Conservation (phyloP, 2,888 invertebrate species). For the Caenorhabditis angaria region DNA sequence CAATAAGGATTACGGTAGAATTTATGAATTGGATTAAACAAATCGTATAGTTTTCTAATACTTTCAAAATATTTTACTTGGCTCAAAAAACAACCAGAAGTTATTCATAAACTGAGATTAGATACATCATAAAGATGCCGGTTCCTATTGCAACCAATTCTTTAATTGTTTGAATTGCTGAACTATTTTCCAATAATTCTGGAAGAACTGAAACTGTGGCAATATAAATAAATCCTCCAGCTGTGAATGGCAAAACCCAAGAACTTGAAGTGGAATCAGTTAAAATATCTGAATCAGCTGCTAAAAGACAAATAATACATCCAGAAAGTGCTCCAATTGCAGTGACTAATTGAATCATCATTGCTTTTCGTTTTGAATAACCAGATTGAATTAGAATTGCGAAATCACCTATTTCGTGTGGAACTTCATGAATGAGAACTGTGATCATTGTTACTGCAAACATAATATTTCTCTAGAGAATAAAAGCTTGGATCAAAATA, state of each 20-base stretch:
- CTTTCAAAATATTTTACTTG: no score
- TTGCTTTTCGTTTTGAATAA: slow-evolving; percentile 79
- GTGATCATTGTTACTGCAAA: slow-evolving; percentile 80
- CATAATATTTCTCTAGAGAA: no score
- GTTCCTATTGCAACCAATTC: no score
- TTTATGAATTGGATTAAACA: no score
- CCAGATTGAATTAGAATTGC: slow-evolving; percentile 97
- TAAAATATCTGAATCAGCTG: slow-evolving; percentile 38
- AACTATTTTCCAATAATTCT: slow-evolving; percentile 89
- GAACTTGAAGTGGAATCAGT: neutral
- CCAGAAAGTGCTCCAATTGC: slow-evolving; percentile 93
- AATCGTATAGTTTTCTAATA: no score
- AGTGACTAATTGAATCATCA: slow-evolving; percentile 90
- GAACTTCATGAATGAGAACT: slow-evolving; percentile 95
- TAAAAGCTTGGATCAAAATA: no score
- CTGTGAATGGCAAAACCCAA: slow-evolving; percentile 39
- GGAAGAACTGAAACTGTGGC: slow-evolving; percentile 99
- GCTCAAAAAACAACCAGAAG: no score
- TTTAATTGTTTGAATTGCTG: no score
- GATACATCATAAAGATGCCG: no score
- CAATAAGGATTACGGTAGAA: no score
- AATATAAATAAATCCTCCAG: slow-evolving; percentile 90
- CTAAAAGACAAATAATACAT: slow-evolving; percentile 62
- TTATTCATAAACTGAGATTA: no score
- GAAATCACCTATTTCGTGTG: slow-evolving; percentile 97